phyloP scores from a whole-genome alignment of 2,113 vertebrate genomes.

The Bucco capensis region DNA sequence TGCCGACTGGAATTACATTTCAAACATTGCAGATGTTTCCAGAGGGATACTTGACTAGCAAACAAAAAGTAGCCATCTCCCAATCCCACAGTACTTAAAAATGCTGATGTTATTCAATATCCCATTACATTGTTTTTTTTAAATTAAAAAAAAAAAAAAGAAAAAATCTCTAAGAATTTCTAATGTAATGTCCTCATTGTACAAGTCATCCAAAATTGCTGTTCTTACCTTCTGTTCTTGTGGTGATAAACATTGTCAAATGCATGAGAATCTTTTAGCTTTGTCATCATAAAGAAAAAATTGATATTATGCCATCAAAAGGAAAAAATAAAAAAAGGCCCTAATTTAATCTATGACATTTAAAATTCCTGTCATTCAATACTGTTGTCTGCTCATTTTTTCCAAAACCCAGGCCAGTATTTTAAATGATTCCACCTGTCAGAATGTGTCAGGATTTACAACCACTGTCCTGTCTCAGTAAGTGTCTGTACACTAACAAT shows the following conservation, averaged over 20 bases:
- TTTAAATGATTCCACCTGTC: background rate
- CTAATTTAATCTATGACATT: background rate
- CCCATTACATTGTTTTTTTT: background rate
- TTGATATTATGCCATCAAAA: background rate
- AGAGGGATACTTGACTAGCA: conserved; percentile 3
- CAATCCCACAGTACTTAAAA: background rate
- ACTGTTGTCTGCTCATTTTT: background rate
- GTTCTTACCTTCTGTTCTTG: background rate
- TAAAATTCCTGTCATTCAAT: background rate
- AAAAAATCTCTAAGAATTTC: background rate
- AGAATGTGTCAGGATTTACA: background rate
- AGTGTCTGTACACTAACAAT: background rate
- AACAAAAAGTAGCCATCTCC: background rate
- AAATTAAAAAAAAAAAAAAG: background rate
- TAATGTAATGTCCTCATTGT: background rate
- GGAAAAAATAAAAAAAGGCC: background rate
- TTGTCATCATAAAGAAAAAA: background rate
- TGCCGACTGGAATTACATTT: conserved; percentile 39
- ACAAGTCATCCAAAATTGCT: background rate
- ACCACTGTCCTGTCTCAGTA: background rate
- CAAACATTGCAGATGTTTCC: conserved; percentile 27
- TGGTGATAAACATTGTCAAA: background rate
- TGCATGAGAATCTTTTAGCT: background rate
- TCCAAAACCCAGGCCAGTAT: background rate
- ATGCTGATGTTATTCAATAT: conserved; percentile 2